Percentiles rank a stretch among this genome's conserved stretches.
Evolutionary conservation across 2,888 invertebrate genomes (phyloP).

Genomic region (Agrochola lychnidis): DNA sequence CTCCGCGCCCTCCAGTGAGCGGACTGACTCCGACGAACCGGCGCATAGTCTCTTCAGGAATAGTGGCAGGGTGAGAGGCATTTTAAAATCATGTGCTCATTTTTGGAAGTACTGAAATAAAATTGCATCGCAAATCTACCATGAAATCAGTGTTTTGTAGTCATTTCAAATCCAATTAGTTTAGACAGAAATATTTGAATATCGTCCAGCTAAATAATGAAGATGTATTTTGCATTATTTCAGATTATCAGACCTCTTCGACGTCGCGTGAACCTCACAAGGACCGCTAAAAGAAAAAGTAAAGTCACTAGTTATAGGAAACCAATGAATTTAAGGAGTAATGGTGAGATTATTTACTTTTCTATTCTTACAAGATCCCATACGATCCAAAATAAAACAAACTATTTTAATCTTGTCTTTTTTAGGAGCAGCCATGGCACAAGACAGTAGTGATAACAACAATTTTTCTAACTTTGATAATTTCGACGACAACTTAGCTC

Average conservation of each 20-base stretch:
- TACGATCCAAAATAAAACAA: background rate
- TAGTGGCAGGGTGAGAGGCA: slow-evolving; percentile 72
- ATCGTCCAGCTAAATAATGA: background rate
- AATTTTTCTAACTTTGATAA: slow-evolving; percentile 77
- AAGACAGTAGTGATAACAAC: slow-evolving; percentile 82
- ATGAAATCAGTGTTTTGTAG: background rate
- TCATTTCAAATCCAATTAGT: background rate
- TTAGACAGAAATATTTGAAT: background rate
- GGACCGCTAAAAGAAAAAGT: slow-evolving; percentile 85
- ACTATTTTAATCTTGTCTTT: slow-evolving; percentile 40
- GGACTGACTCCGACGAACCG: slow-evolving; percentile 87
- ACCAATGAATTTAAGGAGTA: slow-evolving; percentile 81
- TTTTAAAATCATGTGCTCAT: background rate
- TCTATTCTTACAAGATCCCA: background rate
- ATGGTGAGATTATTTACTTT: slow-evolving; percentile 72
- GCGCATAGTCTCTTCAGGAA: slow-evolving; percentile 77
- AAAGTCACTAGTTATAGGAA: slow-evolving; percentile 85
- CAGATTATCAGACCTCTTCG: slow-evolving; percentile 85
- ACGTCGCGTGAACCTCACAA: slow-evolving; percentile 83
- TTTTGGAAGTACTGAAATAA: background rate
- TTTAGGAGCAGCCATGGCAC: slow-evolving; percentile 77
- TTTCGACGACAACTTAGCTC: slow-evolving; percentile 88
- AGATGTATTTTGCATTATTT: slow-evolving; percentile 48
- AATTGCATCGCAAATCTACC: background rate
- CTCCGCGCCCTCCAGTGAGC: slow-evolving; percentile 84